Base-by-base conservation (phyloP, 2,797 vertebrate species). In the Sebastiscus albofasciatus region DNA sequence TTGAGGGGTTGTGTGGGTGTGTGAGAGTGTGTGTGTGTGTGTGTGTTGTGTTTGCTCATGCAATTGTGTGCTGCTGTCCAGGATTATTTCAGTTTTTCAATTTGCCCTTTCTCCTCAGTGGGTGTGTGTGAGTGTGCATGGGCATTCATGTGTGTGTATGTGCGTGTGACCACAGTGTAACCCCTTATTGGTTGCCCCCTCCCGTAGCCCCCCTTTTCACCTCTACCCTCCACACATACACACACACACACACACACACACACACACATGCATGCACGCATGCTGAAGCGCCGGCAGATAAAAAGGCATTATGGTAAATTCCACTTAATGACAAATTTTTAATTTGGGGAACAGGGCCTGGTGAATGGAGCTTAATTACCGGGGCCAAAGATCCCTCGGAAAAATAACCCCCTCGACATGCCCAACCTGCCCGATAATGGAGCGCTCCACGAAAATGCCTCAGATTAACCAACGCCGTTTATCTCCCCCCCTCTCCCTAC, bases 261-360 rank as follows among this genome's bases (percentile, higher is more conserved):
- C 96, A 95, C 92, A 94, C 94, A 94, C 93, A 96, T 95, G 95
- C 94, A 22, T 93, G 94, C 96, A 95, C 93, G 92, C 90, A 93
- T 86, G 96, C 95, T 95, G 96, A 97, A 97, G 94, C 96, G 97
- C 97, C 97, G 95, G 96, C 97, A 99, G 98, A 99, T 99, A 99
- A 99, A 99, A 99, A 97, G 96, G 97, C 97, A 99, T 98, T 98
- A 98, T 98, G 97, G 96, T 98, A 98, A 98, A 98, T 98, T 99
- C 97, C 96, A 98, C 98, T 99, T 98, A 98, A 99, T 98, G 97
- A 98, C 97, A 98, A 96, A 97, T 98, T 98, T 99, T 98, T 99
- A 98, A 98, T 99, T 99, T 98, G 96, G 96, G 95, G 95, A 98
- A 97, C 98, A 98, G 96, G 95, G 97, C 96, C 96, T 94, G 94